Conservation (phyloP, 1,140 invertebrate genomes). For the Araneus ventricosus region DNA sequence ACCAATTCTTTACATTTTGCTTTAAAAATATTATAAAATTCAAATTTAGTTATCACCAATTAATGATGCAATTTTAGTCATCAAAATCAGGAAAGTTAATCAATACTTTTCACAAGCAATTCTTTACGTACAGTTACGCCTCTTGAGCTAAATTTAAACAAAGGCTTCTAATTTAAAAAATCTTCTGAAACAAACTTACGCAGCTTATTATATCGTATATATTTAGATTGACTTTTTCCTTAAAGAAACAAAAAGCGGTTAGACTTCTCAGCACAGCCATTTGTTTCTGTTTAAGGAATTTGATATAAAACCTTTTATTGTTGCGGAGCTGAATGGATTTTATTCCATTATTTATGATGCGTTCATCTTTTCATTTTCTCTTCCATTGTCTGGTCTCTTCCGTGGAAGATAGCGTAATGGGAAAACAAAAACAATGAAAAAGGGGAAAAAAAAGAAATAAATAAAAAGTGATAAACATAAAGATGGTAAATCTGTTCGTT, state of each 20-base stretch:
- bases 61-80: no score
- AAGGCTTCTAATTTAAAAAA: no score
- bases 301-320: conserved; percentile 9
- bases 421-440: neutral
- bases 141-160: no score
- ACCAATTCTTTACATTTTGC: no score
- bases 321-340: neutral
- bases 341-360: conserved; percentile 20
- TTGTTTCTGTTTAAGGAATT: neutral
- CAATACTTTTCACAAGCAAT: no score
- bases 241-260: neutral
- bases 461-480: neutral
- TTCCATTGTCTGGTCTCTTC: neutral
- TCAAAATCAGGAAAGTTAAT: no score
- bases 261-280: neutral
- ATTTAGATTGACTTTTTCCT: neutral
- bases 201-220: neutral
- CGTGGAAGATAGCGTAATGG: neutral
- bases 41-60: no score
- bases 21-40: no score
- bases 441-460: neutral
- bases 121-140: no score
- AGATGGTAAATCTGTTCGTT: neutral
- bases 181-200: no score
- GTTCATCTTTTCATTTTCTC: neutral